A percentile compares a stretch with the other conserved stretches of the same genome.
Conservation (phyloP, 35 echinoderm and acorn worm genomes). For the Chiridota heheva region DNA sequence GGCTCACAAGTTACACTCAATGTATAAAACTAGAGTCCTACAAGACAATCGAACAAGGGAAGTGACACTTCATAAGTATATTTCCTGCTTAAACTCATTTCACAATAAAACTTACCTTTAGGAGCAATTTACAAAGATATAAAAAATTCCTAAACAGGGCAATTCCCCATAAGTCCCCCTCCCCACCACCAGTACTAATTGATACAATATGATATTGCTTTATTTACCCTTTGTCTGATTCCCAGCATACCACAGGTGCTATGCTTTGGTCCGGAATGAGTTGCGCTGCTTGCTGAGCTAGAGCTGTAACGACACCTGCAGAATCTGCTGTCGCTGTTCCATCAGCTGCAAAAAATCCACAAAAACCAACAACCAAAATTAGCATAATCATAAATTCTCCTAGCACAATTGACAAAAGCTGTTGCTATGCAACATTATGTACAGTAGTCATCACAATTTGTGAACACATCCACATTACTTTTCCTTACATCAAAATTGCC, state of each 20-base stretch:
- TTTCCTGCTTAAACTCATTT: no score
- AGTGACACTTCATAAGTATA: no score
- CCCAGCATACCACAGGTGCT: constrained; percentile 71
- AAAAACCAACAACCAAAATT: neutral
- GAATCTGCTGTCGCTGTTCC: constrained; percentile 67
- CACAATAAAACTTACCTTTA: no score
- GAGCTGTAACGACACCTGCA: constrained; percentile 65
- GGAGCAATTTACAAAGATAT: no score
- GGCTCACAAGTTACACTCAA: no score
- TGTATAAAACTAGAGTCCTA: no score
- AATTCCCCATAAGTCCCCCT: no score
- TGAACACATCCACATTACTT: neutral
- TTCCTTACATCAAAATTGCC: neutral
- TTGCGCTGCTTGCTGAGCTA: constrained; percentile 65
- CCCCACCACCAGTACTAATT: no score
- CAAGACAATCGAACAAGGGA: no score
- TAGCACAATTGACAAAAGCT: neutral
- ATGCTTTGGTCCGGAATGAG: constrained; percentile 54
- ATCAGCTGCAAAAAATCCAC: constrained; percentile 44
- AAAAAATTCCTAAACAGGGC: no score
- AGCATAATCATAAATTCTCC: neutral
- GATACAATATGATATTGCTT: no score
- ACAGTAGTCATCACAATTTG: neutral
- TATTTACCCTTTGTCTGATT: constrained; percentile 82
- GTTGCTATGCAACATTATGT: neutral